phyloP scores from a whole-genome alignment of 2,797 vertebrate species.

The Pipistrellus pipistrellus region DNA sequence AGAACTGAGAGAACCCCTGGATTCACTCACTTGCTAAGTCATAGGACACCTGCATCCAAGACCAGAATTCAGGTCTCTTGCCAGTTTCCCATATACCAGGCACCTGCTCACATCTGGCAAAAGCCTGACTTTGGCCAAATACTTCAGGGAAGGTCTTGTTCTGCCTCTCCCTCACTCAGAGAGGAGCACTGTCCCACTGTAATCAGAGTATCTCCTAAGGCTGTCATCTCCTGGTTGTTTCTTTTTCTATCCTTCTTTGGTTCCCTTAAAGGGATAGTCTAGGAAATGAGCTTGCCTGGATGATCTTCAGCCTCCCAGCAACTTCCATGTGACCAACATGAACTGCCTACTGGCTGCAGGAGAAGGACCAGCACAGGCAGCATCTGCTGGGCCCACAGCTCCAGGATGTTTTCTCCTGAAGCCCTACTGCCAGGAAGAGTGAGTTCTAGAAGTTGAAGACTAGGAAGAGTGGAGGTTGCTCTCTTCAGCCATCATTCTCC shows the following conservation, averaged over 20 bases:
- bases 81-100: neutral
- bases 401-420: neutral
- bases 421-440: neutral
- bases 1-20: neutral
- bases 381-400: neutral
- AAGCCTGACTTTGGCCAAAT: neutral
- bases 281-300: neutral
- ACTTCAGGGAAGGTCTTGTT: neutral
- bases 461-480: neutral
- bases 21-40: neutral
- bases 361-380: neutral
- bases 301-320: neutral
- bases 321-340: neutral
- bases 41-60: neutral
- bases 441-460: neutral
- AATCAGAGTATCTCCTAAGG: accelerated
- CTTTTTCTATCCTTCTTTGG: no score
- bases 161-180: neutral
- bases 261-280: no score
- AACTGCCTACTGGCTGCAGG: neutral
- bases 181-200: neutral
- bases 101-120: neutral
- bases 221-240: no score
- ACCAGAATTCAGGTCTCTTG: neutral
- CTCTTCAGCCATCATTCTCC: neutral